Percentiles rank a stretch among this genome's conserved stretches.
These are phyloP conservation scores for Lerema accius DNA, from an alignment of 1,140 invertebrate genomes.

Conservation along the genomic window DNA sequence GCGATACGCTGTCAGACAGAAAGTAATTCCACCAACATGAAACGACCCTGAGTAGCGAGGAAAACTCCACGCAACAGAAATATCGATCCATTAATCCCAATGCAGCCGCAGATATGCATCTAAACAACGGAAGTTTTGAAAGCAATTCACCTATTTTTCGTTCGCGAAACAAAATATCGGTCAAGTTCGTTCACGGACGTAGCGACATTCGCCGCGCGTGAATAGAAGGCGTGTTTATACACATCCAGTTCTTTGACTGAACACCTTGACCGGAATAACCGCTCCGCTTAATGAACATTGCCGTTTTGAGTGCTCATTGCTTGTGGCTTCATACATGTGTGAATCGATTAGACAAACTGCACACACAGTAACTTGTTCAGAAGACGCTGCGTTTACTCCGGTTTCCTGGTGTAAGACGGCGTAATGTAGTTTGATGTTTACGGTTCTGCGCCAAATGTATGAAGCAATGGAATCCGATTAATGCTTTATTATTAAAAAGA, in stretches of 20 bases:
- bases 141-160: constrained; percentile 9
- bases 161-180: constrained; percentile 18
- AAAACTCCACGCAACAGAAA: too few relatives aligned
- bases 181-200: constrained; percentile 19
- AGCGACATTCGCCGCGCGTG: constrained; percentile 8
- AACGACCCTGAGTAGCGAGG: too few relatives aligned
- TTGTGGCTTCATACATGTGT: neutral
- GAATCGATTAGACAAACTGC: neutral
- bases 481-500: too few relatives aligned
- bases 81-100: neutral
- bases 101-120: neutral
- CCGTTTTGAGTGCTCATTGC: neutral
- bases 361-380: neutral
- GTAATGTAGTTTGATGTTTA: too few relatives aligned
- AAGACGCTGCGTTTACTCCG: neutral
- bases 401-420: too few relatives aligned
- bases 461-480: too few relatives aligned
- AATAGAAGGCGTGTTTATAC: constrained; percentile 3
- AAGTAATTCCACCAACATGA: too few relatives aligned
- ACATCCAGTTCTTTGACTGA: constrained; percentile 15
- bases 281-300: neutral
- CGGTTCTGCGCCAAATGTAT: too few relatives aligned
- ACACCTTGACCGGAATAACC: constrained; percentile 28
- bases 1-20: too few relatives aligned
- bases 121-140: constrained; percentile 3